These are phyloP conservation scores for Moxostoma hubbsi DNA, from an alignment of 2,797 vertebrate species.

Conservation along the genomic window DNA sequence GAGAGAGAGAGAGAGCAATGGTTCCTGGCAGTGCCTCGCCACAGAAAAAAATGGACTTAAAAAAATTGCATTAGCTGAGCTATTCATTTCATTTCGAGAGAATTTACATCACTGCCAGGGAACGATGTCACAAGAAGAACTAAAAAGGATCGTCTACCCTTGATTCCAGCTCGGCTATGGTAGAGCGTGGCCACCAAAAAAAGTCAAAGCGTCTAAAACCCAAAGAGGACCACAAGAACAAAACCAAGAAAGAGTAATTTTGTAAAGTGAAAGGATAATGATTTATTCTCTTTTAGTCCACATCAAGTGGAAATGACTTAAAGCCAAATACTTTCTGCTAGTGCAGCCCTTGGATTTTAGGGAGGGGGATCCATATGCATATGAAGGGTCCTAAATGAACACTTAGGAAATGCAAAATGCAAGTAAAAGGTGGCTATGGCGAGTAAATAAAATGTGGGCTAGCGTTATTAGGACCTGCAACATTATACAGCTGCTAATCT, in stretches of 20 bases:
- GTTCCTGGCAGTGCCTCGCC: conserved; percentile 59
- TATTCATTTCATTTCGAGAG: conserved; percentile 59
- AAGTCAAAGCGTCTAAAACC: conserved; percentile 44
- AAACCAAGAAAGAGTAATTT: conserved; percentile 52
- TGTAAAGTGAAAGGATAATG: conserved; percentile 53
- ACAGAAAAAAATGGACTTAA: conserved; percentile 51
- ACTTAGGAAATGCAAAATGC: too few relatives aligned
- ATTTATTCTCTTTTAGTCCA: conserved; percentile 49
- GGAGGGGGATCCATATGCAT: conserved; percentile 25
- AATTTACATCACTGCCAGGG: conserved; percentile 58
- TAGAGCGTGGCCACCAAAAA: conserved; percentile 35
- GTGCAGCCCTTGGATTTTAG: conserved; percentile 33
- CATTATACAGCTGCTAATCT: too few relatives aligned
- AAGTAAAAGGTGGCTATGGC: too few relatives aligned
- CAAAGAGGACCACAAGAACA: conserved; percentile 24
- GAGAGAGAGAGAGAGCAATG: conserved; percentile 49
- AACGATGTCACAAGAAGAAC: conserved; percentile 39
- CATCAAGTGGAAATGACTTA: conserved; percentile 54
- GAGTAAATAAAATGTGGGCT: too few relatives aligned
- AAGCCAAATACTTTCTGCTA: conserved; percentile 30
- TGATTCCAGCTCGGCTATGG: conserved; percentile 42
- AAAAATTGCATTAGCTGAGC: conserved; percentile 60
- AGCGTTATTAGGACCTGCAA: too few relatives aligned
- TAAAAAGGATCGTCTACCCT: conserved; percentile 39
- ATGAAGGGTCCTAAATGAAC: too few relatives aligned